Conservation (phyloP, 2,797 vertebrate species). For the Iguana delicatissima region DNA sequence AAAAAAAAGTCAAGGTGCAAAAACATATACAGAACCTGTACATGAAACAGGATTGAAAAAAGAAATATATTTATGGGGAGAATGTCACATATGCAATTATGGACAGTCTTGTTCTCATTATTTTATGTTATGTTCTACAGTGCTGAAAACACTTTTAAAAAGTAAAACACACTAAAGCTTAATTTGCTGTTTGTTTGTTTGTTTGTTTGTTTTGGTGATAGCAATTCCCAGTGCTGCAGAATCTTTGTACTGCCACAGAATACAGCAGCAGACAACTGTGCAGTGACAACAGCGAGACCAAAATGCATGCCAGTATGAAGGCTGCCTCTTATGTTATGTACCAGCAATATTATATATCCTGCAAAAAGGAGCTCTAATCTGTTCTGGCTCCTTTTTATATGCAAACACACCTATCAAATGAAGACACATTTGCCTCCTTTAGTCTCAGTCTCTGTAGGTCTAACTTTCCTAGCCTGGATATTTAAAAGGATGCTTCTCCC, state of each 20-base stretch:
- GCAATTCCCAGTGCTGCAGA: neutral
- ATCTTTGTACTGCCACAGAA: neutral
- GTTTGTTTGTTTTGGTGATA: neutral
- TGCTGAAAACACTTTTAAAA: neutral
- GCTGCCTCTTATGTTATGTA: neutral
- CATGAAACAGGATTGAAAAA: neutral
- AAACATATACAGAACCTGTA: neutral
- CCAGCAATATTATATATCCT: too few relatives aligned
- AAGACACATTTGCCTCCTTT: neutral
- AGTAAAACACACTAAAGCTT: neutral
- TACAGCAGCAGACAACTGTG: neutral
- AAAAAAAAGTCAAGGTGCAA: constrained; percentile 23
- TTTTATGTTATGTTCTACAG: neutral
- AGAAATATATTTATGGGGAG: neutral
- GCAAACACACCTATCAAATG: neutral
- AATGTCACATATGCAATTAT: too few relatives aligned
- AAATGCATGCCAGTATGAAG: neutral
- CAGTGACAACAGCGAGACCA: neutral
- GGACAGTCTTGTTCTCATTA: neutral
- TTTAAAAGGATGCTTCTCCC: neutral
- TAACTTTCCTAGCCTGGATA: neutral
- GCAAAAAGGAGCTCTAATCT: neutral
- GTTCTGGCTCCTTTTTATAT: neutral
- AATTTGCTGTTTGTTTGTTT: neutral
- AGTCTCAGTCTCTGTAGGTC: neutral